Evolutionary conservation across 2,888 invertebrate genomes (phyloP), one percentile per base, ranked within the genome.

Genomic region (Petrolisthes cinctipes): DNA sequence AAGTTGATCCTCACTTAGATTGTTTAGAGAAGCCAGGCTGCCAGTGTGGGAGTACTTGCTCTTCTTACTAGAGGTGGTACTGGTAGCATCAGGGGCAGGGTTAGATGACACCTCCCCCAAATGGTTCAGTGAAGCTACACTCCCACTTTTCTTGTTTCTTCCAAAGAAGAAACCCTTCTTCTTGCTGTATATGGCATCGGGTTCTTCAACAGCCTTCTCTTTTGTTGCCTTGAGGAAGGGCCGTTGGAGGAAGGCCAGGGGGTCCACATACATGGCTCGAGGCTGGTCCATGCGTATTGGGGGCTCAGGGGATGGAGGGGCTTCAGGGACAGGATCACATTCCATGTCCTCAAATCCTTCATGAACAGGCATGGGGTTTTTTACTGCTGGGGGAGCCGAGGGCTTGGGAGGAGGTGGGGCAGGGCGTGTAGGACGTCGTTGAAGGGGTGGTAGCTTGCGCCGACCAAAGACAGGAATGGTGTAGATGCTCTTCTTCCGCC

Each of bases 321-420:
- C 90, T 79, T 90, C 90, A 37, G 90, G 90, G 1, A 90, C 88
- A 57, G 90, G 90, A 56, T 90, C 90, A 88, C 90, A 90, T 51
- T 89, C 88, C 23, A 85, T 51, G 6, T 88, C 90, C 37, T 90
- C 90, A 84, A 83, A 87, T 9, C 89, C 89, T 68, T 73, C 66
- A 23, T 81, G 82, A 6, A 88, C 14, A 5, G 90, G 88, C 75
- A 87, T 89, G 51, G 89, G 86, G 37, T 90, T 61, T 73, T 89
- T 89, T 5, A 90, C 68, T n/a, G 78, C 79, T 5, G 86, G 86
- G 7, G 87, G 78, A n/a, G 83, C 82, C 4, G 68, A 68, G 37
- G 89, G 85, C 73, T 89, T 89, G 68, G 90, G 90, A 23, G 89
- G 89, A 0, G 90, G 90, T 6, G 90, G 90, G 9, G 90, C 90